Evolutionary conservation across 1,140 invertebrate genomes (phyloP).

Genomic region (Diuraphis noxia): DNA sequence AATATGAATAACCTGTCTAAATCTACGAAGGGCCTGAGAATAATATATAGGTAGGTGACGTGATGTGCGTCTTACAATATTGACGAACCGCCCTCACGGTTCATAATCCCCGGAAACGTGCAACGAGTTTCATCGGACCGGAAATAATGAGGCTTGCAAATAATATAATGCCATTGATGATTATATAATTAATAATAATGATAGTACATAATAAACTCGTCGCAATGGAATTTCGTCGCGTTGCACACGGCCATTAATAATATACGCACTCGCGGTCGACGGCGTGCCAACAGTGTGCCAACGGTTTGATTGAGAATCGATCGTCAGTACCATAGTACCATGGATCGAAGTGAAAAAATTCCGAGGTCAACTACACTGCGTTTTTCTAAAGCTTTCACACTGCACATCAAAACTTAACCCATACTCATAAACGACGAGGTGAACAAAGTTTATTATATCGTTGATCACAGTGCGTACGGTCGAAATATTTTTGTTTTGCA

Average conservation of each 20-base stretch:
- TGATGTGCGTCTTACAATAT: not conserved
- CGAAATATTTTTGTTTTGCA: too few relatives aligned
- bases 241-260: not conserved
- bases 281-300: not conserved
- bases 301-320: not conserved
- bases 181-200: slow-evolving; percentile 5
- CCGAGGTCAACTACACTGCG: not conserved
- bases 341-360: not conserved
- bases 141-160: not conserved
- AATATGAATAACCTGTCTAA: not conserved
- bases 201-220: not conserved
- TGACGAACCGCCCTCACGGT: not conserved
- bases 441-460: not conserved
- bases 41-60: not conserved
- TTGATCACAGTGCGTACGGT: not conserved
- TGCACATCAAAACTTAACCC: not conserved
- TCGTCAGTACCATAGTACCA: too few relatives aligned
- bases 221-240: not conserved
- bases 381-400: not conserved
- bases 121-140: not conserved
- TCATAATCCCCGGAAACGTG: not conserved
- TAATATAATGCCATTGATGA: not conserved
- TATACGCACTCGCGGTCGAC: not conserved
- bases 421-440: too few relatives aligned
- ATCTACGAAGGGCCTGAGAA: not conserved